Evolutionary conservation across 2,113 vertebrate genomes (phyloP).

Genomic region (Caretta caretta): DNA sequence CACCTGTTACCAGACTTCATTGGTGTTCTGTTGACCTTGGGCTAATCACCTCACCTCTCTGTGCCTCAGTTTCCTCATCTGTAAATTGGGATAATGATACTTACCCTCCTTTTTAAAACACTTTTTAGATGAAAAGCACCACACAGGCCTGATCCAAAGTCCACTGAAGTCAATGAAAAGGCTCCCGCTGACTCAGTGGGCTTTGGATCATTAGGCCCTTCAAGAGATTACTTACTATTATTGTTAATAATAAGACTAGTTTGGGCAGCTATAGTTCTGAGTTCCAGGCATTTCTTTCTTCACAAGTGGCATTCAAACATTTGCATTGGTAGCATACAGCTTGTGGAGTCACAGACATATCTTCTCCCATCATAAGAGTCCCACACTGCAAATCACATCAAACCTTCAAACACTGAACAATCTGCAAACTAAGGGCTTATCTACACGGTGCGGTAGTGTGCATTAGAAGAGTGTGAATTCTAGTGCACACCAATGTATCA

Average conservation of each 20-base stretch:
- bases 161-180: not conserved
- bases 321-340: slow-evolving; percentile 32
- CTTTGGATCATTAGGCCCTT: not conserved
- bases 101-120: not conserved
- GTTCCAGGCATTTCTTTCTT: slow-evolving; percentile 16
- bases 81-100: not conserved
- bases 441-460: not conserved
- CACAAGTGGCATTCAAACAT: slow-evolving; percentile 28
- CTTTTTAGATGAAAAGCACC: not conserved
- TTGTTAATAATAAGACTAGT: not conserved
- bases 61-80: not conserved
- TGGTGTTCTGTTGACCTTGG: not conserved
- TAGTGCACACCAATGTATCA: not conserved
- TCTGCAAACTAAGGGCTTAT: not conserved
- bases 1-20: not conserved
- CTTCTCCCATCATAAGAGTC: not conserved
- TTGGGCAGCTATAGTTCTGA: not conserved
- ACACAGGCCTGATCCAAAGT: not conserved
- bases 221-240: not conserved
- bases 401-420: slow-evolving; percentile 4
- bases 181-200: not conserved
- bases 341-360: slow-evolving; percentile 41
- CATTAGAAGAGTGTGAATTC: not conserved
- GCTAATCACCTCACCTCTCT: not conserved
- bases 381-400: not conserved